phyloP scores from a whole-genome alignment of 2,888 invertebrate genomes.

The Phyto melanocephala region DNA sequence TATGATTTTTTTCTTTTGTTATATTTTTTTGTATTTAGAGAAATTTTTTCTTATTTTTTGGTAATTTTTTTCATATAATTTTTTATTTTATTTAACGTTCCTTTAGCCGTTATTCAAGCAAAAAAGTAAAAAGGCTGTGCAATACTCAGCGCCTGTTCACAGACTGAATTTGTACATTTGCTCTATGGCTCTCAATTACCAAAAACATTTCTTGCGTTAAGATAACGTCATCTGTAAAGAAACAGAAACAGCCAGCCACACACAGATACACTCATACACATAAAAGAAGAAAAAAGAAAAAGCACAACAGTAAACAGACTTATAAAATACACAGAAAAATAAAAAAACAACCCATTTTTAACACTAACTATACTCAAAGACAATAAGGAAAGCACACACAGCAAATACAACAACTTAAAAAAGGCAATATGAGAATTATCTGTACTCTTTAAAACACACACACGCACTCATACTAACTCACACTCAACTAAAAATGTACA shows the following conservation, averaged over 20 bases:
- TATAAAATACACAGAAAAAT: neutral
- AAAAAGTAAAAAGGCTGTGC: slow-evolving; percentile 70
- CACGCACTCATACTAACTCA: neutral
- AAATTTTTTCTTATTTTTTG: slow-evolving; percentile 6
- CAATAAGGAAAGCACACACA: neutral
- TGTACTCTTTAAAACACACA: slow-evolving; percentile 14
- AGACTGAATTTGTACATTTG: slow-evolving; percentile 69
- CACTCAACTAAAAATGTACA: neutral
- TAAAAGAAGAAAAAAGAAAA: slow-evolving; percentile 31
- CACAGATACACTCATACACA: slow-evolving; percentile 4
- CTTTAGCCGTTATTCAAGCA: slow-evolving; percentile 63
- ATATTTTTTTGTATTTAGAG: neutral
- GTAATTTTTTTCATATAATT: neutral
- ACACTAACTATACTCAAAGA: neutral
- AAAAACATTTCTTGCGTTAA: slow-evolving; percentile 58
- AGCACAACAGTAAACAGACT: slow-evolving; percentile 38
- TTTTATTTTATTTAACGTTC: slow-evolving; percentile 43
- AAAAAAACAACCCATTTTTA: slow-evolving; percentile 54
- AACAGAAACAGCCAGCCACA: neutral
- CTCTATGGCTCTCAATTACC: slow-evolving; percentile 65
- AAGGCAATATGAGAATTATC: slow-evolving; percentile 29
- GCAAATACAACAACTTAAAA: neutral
- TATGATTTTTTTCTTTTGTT: slow-evolving; percentile 6
- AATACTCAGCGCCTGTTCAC: slow-evolving; percentile 73
- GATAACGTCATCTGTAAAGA: slow-evolving; percentile 64